Evolutionary conservation across 1,140 invertebrate species (phyloP).

Genomic region (Elysia chlorotica): DNA sequence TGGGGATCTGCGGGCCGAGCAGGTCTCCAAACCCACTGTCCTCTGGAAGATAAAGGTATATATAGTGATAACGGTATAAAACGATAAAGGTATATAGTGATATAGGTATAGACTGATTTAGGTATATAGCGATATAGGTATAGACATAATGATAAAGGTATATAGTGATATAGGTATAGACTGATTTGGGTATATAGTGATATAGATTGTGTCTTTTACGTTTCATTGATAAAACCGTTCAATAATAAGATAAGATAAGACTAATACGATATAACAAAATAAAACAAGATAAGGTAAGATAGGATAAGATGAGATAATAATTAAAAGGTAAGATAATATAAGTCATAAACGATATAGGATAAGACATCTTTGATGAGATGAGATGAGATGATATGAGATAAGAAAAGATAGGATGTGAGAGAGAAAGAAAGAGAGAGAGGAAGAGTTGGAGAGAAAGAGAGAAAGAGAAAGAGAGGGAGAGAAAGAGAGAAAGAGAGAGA

Average conservation of each 20-base stretch:
- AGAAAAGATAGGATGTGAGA: no score
- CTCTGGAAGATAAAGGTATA: background rate
- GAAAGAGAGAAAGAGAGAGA: background rate
- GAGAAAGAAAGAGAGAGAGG: background rate
- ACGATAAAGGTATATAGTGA: background rate
- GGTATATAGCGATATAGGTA: background rate
- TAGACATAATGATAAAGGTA: background rate
- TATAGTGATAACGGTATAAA: background rate
- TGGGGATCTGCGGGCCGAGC: background rate
- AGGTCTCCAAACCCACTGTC: background rate
- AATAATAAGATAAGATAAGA: no score
- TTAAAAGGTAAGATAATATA: no score
- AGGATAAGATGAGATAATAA: no score
- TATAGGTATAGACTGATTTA: background rate
- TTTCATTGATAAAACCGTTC: no score
- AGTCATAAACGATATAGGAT: no score
- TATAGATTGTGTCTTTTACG: no score
- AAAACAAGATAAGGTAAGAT: no score
- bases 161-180: background rate
- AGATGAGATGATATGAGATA: no score
- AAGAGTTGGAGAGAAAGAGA: background rate
- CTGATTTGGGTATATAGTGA: background rate
- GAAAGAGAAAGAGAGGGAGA: background rate
- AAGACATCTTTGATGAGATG: no score
- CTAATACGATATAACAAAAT: no score